phyloP scores from a whole-genome alignment of 2,113 vertebrate genomes.

The Heloderma charlesbogerti region DNA sequence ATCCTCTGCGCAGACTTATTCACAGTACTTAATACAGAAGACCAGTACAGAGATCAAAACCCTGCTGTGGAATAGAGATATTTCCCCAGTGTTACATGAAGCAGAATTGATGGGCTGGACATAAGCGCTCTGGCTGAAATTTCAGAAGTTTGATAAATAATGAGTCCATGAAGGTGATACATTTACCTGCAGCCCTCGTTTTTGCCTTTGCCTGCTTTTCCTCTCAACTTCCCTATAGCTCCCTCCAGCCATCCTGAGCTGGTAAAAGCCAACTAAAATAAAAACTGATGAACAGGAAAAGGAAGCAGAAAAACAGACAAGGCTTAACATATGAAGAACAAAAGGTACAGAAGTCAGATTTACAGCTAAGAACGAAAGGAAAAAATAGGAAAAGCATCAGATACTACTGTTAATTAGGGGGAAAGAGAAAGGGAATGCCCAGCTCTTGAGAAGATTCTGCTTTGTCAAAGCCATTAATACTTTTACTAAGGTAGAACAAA shows the following conservation, averaged over 20 bases:
- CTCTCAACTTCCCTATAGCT: conserved; percentile 80
- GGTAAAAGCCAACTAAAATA: conserved; percentile 81
- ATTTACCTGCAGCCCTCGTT: conserved; percentile 81
- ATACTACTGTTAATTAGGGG: conserved; percentile 53
- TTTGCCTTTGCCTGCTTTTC: conserved; percentile 77
- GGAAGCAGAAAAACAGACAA: conserved; percentile 73
- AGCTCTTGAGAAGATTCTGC: conserved; percentile 16
- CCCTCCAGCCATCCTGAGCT: conserved; percentile 82
- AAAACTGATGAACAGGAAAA: conserved; percentile 79
- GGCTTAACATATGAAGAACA: conserved; percentile 70
- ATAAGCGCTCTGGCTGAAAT: conserved; percentile 59
- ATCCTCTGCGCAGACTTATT: neutral
- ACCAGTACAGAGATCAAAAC: conserved; percentile 8
- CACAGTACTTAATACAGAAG: conserved; percentile 7
- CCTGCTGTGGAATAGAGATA: conserved; percentile 16
- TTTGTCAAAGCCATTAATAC: conserved; percentile 33
- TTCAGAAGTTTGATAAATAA: conserved; percentile 64
- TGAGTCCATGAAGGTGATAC: conserved; percentile 68
- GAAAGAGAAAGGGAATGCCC: conserved; percentile 50
- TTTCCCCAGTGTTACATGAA: conserved; percentile 29
- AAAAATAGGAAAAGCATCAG: conserved; percentile 75
- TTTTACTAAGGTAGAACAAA: neutral
- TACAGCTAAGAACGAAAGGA: conserved; percentile 73
- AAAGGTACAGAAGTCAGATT: conserved; percentile 72
- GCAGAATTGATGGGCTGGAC: conserved; percentile 29